Percentiles rank a stretch among this genome's conserved stretches.
Conservation (phyloP, 35 echinoderm and acorn worm genomes). For the Anneissia japonica region DNA sequence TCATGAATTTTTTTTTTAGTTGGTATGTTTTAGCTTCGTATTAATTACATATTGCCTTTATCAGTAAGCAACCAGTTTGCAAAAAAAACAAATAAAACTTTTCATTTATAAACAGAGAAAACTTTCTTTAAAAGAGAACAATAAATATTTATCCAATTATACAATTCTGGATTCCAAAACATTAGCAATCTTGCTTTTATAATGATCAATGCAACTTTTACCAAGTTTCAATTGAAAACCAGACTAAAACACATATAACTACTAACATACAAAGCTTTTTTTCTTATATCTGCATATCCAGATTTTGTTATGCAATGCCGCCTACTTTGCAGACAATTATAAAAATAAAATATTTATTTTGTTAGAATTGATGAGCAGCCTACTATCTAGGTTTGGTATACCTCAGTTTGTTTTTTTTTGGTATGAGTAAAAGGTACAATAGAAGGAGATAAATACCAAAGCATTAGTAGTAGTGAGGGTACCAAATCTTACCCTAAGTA, state of each 20-base stretch:
- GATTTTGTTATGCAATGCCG: background rate
- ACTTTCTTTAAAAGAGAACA: too few relatives aligned
- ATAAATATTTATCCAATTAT: background rate
- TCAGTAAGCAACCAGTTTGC: too few relatives aligned
- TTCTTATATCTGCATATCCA: background rate
- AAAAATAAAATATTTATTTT: constrained; percentile 3
- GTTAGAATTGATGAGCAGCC: background rate
- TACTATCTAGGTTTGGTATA: background rate
- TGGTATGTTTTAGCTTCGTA: too few relatives aligned
- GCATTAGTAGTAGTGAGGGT: too few relatives aligned
- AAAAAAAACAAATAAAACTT: too few relatives aligned
- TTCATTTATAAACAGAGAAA: too few relatives aligned
- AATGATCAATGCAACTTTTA: background rate
- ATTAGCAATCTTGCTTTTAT: too few relatives aligned
- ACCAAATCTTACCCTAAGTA: background rate
- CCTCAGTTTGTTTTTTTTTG: background rate
- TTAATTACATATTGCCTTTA: too few relatives aligned
- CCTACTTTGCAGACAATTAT: background rate
- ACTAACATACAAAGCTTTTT: background rate
- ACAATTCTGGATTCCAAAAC: background rate
- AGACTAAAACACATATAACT: background rate
- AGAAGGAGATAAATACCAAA: background rate
- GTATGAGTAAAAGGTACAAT: background rate
- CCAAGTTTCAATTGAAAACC: background rate
- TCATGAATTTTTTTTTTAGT: too few relatives aligned